These are phyloP conservation scores for Drosophila mayaguana DNA, from an alignment of 2,888 invertebrate genomes.

Conservation along the genomic window DNA sequence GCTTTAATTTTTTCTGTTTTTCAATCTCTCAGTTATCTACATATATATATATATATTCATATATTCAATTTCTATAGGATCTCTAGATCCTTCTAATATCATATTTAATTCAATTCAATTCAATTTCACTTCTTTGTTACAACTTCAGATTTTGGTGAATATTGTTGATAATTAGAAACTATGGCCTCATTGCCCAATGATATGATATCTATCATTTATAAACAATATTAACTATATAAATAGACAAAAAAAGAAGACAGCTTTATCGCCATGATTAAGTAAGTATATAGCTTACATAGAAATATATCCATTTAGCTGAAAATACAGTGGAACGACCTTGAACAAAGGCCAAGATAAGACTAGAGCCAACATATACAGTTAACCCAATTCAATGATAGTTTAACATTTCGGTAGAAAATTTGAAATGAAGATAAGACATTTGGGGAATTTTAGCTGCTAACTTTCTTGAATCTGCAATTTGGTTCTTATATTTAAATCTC, in stretches of 20 bases:
- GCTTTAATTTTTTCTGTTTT: too few species aligned
- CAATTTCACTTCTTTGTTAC: too few species aligned
- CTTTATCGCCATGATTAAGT: constrained; percentile 9
- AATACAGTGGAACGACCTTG: constrained; percentile 4
- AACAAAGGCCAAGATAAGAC: not conserved
- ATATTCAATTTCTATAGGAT: not conserved
- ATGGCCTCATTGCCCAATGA: not conserved
- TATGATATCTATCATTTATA: not conserved
- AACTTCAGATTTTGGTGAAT: too few species aligned
- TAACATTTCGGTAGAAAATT: not conserved
- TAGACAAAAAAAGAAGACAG: not conserved
- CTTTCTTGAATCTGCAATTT: not conserved
- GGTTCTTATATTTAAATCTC: not conserved
- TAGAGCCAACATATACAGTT: not conserved
- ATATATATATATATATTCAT: rapidly evolving
- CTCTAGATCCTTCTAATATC: not conserved
- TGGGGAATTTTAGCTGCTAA: not conserved
- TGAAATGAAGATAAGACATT: not conserved
- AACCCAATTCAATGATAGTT: constrained; percentile 7
- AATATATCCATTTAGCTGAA: not conserved
- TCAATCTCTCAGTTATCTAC: too few species aligned
- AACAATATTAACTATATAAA: not conserved
- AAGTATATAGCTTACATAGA: constrained; percentile 6
- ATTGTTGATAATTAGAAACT: not conserved
- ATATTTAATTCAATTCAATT: too few species aligned